Conservation (phyloP, 2,888 invertebrate species). For the Sylvicola fuscatus region DNA sequence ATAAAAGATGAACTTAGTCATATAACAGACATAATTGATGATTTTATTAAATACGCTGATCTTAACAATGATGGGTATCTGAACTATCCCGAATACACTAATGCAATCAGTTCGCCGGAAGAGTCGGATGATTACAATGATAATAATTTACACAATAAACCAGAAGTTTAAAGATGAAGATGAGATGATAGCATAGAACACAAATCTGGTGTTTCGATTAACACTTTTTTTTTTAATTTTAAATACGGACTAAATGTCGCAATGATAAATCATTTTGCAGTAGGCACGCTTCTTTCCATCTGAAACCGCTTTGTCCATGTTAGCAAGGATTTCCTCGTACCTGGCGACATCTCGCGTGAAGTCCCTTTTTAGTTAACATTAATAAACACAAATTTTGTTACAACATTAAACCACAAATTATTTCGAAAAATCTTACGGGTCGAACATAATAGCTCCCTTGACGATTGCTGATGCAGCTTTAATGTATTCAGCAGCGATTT, state of each 20-base stretch:
- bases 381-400: conserved; percentile 10
- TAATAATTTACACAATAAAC: no score
- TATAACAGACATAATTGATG: conserved; percentile 60
- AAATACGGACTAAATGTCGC: conserved; percentile 11
- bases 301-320: conserved; percentile 43
- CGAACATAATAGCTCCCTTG: conserved; percentile 44
- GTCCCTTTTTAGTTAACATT: conserved; percentile 14
- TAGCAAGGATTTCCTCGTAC: conserved; percentile 39
- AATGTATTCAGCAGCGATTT: conserved; percentile 49
- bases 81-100: conserved; percentile 62
- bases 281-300: conserved; percentile 37
- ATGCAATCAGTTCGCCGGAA: conserved; percentile 10
- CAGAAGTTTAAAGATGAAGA: no score
- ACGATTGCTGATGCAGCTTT: conserved; percentile 57
- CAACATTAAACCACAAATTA: conserved; percentile 26
- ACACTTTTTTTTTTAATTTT: no score
- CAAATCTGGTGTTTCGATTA: no score
- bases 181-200: no score
- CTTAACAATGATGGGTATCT: conserved; percentile 67
- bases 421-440: conserved; percentile 29
- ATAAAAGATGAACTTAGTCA: conserved; percentile 22
- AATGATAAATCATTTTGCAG: conserved; percentile 34
- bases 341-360: conserved; percentile 17
- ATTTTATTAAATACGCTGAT: conserved; percentile 65
- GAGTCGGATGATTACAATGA: no score